phyloP scores from a whole-genome alignment of 2,797 vertebrate genomes.

The Masticophis lateralis region DNA sequence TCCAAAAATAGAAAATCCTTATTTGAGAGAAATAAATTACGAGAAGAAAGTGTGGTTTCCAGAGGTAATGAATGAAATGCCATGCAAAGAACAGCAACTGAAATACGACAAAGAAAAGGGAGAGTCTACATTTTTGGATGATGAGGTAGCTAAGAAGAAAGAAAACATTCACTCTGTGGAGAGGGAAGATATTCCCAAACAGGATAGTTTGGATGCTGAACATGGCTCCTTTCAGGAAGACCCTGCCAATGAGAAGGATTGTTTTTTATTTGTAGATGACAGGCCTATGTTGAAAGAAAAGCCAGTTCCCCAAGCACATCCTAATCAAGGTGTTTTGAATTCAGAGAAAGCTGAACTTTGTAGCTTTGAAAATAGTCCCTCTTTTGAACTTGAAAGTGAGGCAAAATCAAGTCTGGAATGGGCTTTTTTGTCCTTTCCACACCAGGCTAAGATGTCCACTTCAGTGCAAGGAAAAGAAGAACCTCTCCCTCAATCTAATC shows the following conservation, averaged over 20 bases:
- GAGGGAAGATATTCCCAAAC: slow-evolving; percentile 26
- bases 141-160: slow-evolving; percentile 79
- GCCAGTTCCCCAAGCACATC: slow-evolving; percentile 1
- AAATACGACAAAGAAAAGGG: slow-evolving; percentile 87
- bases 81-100: slow-evolving; percentile 71
- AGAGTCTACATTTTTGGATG: slow-evolving; percentile 91
- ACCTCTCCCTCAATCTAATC: slow-evolving; percentile 28
- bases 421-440: neutral
- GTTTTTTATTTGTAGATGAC: slow-evolving; percentile 4
- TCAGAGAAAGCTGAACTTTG: slow-evolving; percentile 50
- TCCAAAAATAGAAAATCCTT: slow-evolving; percentile 66
- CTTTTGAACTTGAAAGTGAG: neutral
- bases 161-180: slow-evolving; percentile 40
- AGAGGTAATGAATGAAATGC: slow-evolving; percentile 72
- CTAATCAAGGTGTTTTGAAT: slow-evolving; percentile 33
- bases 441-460: slow-evolving; percentile 13
- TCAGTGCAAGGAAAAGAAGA: slow-evolving; percentile 38
- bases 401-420: neutral
- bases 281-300: slow-evolving; percentile 34
- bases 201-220: slow-evolving; percentile 48
- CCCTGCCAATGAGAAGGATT: neutral
- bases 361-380: neutral
- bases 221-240: slow-evolving; percentile 61
- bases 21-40: slow-evolving; percentile 63
- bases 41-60: slow-evolving; percentile 79